These are phyloP conservation scores for Melikaiella ostensackeni DNA, from an alignment of 2,888 invertebrate species.

Conservation along the genomic window DNA sequence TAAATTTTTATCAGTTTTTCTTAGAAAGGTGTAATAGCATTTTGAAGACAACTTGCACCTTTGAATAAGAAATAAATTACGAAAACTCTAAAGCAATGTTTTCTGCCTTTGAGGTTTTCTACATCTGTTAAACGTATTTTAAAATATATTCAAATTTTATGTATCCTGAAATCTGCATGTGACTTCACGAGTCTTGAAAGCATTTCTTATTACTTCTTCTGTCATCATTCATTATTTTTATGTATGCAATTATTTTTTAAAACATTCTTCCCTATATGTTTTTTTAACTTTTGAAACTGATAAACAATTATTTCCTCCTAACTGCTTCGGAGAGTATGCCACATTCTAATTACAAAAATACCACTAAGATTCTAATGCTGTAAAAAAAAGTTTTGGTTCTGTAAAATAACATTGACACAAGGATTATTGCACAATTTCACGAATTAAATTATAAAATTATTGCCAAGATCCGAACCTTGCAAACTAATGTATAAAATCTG, in stretches of 20 bases:
- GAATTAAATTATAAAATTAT: too few relatives aligned
- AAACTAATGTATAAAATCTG: too few relatives aligned
- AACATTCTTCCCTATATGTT: background rate
- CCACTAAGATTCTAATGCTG: background rate
- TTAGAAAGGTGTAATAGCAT: too few relatives aligned
- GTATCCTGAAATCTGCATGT: slow-evolving; percentile 2
- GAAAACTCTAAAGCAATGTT: background rate
- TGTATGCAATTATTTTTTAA: background rate
- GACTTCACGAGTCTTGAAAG: background rate
- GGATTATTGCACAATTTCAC: too few relatives aligned
- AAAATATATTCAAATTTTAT: background rate
- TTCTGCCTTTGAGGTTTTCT: background rate
- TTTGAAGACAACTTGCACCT: background rate
- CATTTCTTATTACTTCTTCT: background rate
- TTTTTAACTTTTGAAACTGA: background rate
- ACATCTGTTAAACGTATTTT: background rate
- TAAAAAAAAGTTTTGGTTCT: background rate
- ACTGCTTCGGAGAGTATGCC: background rate
- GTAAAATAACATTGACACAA: too few relatives aligned
- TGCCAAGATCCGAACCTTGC: too few relatives aligned
- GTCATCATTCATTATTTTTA: background rate
- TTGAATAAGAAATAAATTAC: background rate
- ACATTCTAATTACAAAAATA: background rate
- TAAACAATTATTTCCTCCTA: background rate
- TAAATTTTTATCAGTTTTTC: too few relatives aligned